phyloP scores from a whole-genome alignment of 2,113 vertebrate genomes.

The Neopipo cinnamomea region DNA sequence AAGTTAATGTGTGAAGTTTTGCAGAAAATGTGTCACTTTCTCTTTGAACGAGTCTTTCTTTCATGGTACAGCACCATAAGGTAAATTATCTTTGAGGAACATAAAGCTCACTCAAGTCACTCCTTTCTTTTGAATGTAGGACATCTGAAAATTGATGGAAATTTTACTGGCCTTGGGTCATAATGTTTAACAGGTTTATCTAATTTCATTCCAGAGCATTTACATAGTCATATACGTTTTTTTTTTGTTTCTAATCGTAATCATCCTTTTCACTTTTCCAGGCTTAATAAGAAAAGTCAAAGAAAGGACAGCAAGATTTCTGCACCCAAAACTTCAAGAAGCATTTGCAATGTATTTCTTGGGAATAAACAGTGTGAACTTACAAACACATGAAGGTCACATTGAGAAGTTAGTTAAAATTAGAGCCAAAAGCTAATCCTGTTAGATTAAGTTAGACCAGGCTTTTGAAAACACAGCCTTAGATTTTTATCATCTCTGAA shows the following conservation, averaged over 20 bases:
- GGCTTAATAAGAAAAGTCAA: not conserved
- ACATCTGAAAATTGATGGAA: conserved; percentile 60
- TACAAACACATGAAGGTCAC: conserved; percentile 9
- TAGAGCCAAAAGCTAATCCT: not conserved
- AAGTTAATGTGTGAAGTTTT: conserved; percentile 58
- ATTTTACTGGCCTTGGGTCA: conserved; percentile 50
- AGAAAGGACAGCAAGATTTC: not conserved
- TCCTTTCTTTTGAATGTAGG: conserved; percentile 56
- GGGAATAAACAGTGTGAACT: not conserved
- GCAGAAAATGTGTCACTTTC: conserved; percentile 53
- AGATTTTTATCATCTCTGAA: not conserved
- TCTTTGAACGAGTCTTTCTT: conserved; percentile 67
- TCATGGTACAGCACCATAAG: conserved; percentile 57
- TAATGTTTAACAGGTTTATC: conserved; percentile 58
- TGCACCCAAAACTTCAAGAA: not conserved
- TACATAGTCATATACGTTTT: not conserved
- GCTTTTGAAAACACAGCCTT: not conserved
- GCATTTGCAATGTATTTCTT: not conserved
- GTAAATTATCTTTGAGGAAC: conserved; percentile 66
- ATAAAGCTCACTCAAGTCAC: conserved; percentile 44
- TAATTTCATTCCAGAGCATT: conserved; percentile 57
- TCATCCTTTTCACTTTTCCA: not conserved
- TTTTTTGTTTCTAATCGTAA: conserved; percentile 7
- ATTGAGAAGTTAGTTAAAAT: conserved; percentile 21
- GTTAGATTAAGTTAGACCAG: not conserved